Evolutionary conservation across 2,888 invertebrate species (phyloP).

Genomic region (Hedya salicella): DNA sequence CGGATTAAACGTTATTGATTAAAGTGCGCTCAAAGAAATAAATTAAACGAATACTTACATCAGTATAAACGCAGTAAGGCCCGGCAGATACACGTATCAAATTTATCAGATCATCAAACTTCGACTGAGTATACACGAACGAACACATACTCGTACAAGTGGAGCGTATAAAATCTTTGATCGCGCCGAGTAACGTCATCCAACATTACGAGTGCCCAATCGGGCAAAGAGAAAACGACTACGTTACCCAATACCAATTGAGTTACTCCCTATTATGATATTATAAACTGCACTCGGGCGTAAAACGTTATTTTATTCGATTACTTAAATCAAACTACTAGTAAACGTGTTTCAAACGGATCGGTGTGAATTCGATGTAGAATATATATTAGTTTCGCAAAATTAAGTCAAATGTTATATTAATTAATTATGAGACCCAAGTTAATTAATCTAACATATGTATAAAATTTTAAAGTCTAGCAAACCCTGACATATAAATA

Average conservation of each 20-base stretch:
- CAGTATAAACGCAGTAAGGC: too few species aligned
- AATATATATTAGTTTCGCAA: too few species aligned
- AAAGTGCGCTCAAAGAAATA: too few species aligned
- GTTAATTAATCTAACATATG: too few species aligned
- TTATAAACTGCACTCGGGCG: constrained; percentile 10
- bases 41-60: too few species aligned
- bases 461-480: too few species aligned
- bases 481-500: too few species aligned
- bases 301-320: neutral
- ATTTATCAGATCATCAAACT: constrained; percentile 34
- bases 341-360: too few species aligned
- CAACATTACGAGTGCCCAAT: constrained; percentile 53
- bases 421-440: too few species aligned
- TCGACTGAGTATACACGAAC: constrained; percentile 66
- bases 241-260: constrained; percentile 26
- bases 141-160: constrained; percentile 67
- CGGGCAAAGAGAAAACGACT: constrained; percentile 49
- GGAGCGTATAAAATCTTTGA: constrained; percentile 69
- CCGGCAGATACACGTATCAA: constrained; percentile 25
- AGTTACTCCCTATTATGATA: constrained; percentile 21
- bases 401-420: too few species aligned
- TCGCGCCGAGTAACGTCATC: constrained; percentile 57
- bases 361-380: too few species aligned
- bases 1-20: too few species aligned
- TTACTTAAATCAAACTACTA: neutral